Base-by-base conservation (phyloP, 2,888 invertebrate species). In the Achlya flavicornis region DNA sequence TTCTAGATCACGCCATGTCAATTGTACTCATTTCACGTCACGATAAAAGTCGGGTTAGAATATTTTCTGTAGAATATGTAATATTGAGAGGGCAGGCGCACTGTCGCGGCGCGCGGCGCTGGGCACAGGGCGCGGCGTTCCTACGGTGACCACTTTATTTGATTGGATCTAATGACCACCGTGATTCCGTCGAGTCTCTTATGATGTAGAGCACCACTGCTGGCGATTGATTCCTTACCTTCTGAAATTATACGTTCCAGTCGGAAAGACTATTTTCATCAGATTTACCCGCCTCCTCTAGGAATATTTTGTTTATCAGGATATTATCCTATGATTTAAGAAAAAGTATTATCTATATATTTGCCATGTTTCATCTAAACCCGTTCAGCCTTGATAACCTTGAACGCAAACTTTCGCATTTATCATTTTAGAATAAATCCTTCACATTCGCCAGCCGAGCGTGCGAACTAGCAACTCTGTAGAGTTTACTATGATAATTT, bases 91-190 rank as follows among this genome's bases (percentile, higher is more conserved):
- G 59, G 59, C 32, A 38, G 11, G 14, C 58, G 61, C 46, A 26
- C 57, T 12, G 38, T 46, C 14, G 57, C 58, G 59, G 46, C 1
- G 46, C n/a, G 1, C 53, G 5, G 59, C 43, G 62, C 41, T 63
- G 61, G 10, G 64, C 62, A 61, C 63, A 35, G 53, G 53, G 53
- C 16, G 53, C 16, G 53, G 53, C 16, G 19, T 78, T 67, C 77
- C 57, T 66, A 76, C 72, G 69, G 69, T 63, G 62, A 70, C 82
- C 86, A 87, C 86, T 87, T 86, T 83, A 80, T 83, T 82, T 80
- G 84, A 87, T 86, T 87, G 85, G 75, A 79, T 76, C 75, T 86
- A 86, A 87, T 87, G 82, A 85, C 79, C 76, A 64, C 71, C 71
- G 79, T 77, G 80, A 81, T 79, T 76, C 72, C 66, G 58, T 53